phyloP scores from a whole-genome alignment of 30 jellyfish, hydroid and myxozoan species.

The Hydractinia echinata region DNA sequence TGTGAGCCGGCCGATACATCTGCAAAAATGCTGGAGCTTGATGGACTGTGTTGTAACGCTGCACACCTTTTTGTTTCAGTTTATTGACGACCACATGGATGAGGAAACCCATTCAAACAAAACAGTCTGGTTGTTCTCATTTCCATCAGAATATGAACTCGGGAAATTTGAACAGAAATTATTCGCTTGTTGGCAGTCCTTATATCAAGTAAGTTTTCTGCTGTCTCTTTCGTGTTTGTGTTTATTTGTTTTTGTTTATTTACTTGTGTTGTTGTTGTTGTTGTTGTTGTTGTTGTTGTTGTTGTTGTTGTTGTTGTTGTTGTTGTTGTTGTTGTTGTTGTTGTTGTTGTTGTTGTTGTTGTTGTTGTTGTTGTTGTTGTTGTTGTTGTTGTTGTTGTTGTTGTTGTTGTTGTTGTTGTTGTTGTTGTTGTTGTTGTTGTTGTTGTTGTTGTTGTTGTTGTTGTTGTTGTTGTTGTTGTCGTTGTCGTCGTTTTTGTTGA shows the following conservation, averaged over 20 bases:
- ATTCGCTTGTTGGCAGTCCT: conserved; percentile 75
- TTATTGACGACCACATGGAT: conserved; percentile 56
- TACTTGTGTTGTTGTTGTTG: neutral
- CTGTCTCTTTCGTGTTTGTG: neutral
- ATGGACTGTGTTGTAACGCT: too few species aligned
- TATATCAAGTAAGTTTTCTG: conserved; percentile 60
- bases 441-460: neutral
- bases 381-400: too few species aligned
- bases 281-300: neutral
- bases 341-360: neutral
- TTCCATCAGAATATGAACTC: conserved; percentile 78
- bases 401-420: neutral
- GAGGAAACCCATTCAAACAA: conserved; percentile 36
- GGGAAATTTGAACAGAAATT: conserved; percentile 89
- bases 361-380: neutral
- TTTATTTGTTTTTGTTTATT: too few species aligned
- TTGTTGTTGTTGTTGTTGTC: neutral
- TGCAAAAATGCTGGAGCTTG: too few species aligned
- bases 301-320: neutral
- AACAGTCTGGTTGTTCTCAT: conserved; percentile 59
- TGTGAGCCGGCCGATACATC: too few species aligned
- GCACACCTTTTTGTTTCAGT: conserved; percentile 28
- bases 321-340: too few species aligned
- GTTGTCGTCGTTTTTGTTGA: too few species aligned
- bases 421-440: neutral